Evolutionary conservation across 2,888 invertebrate genomes (phyloP), one percentile per base, ranked within the genome.

Genomic region (Beris morrisii): DNA sequence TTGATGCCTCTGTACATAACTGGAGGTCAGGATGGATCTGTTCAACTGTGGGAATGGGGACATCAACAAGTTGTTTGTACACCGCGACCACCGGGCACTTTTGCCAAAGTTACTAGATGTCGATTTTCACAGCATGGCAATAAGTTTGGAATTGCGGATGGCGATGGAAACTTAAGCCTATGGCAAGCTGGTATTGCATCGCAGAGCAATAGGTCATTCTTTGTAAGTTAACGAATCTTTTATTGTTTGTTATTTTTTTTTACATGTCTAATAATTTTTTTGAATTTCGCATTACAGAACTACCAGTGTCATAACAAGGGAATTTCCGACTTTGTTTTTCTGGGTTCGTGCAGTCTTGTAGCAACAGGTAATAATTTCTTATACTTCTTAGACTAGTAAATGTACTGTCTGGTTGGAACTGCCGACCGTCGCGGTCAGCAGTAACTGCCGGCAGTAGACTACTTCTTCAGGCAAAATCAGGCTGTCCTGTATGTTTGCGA

Each of bases 41-140:
- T 97, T 1, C 91, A 93, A 72, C 85, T 97, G 70, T 96, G 98
- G 97, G 98, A 99, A 83, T 99, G 98, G 97, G 95, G 95, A 6
- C 97, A 97, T 81, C 87, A 89, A 58, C 91, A 92, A 69, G 91
- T 93, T 48, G 92, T 97, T 12, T 92, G 95, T 75, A 89, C 90
- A 28, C 95, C 96, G 1, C 86, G 97, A 46, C 90, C 93, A n/a
- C 88, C 95, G 0, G 97, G 97, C 43, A 95, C 97, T 5, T 96
- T 93, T 81, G 95, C 94, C 43, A 94, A 94, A 82, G 97, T 98
- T 67, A 96, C 96, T 2, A 87, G 95, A 71, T 94, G 97, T n/a
- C 86, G 93, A 67, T 97, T 97, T 83, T 95, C 94, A 55, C 92
- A 94, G 76, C 96, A 97, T 80, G 97, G 97, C 67, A 97, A 97